Evolutionary conservation across 2,113 vertebrate species (phyloP).

Genomic region (Lamprologus sp.): DNA sequence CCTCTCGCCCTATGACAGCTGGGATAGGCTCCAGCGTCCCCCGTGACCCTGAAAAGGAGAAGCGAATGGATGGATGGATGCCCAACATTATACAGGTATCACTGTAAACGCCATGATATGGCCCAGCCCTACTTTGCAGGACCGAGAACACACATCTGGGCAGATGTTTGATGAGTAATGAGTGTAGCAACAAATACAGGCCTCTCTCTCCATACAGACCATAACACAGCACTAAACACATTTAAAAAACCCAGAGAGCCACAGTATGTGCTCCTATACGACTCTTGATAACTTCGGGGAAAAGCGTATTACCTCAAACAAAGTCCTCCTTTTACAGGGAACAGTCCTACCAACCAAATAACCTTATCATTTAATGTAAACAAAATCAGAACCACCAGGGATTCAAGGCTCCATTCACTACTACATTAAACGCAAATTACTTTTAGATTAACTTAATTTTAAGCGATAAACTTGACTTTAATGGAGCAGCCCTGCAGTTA

Average conservation of each 20-base stretch:
- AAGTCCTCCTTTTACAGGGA: not conserved
- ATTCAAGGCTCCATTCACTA: not conserved
- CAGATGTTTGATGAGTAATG: not conserved
- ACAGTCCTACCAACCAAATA: not conserved
- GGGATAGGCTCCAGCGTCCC: rapidly evolving
- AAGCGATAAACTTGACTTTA: not conserved
- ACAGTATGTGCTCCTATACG: not conserved
- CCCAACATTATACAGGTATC: not conserved
- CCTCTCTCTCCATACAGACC: not conserved
- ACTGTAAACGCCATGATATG: not conserved
- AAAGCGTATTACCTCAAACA: not conserved
- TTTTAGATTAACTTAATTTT: not conserved
- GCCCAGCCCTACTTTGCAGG: not conserved
- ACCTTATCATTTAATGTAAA: not conserved
- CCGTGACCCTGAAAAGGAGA: rapidly evolving
- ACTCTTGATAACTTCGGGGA: not conserved
- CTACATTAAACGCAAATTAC: not conserved
- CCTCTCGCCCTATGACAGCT: too few species aligned
- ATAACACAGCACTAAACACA: not conserved
- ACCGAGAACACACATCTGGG: rapidly evolving
- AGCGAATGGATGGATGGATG: too few species aligned
- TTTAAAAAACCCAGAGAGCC: not conserved
- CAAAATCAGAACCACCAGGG: not conserved
- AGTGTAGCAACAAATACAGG: not conserved
- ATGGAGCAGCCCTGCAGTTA: not conserved